Conservation (phyloP, 2,113 vertebrate species). For the Rhabdomys dilectus region DNA sequence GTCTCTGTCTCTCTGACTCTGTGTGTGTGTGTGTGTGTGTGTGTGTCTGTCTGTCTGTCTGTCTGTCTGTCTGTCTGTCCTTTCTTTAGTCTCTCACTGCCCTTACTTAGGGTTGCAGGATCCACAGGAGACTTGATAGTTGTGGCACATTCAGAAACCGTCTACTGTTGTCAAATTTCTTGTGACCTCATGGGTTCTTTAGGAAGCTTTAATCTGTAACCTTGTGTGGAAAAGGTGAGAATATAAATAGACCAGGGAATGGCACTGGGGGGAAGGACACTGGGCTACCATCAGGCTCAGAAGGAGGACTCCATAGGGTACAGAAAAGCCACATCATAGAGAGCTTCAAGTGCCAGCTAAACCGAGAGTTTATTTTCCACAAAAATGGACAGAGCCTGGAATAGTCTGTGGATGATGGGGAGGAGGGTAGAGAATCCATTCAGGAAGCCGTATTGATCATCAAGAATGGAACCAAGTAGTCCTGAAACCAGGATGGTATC, state of each 20-base stretch:
- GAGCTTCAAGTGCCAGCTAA: not conserved
- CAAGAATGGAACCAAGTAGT: fast-evolving
- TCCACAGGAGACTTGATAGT: not conserved
- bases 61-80: not conserved
- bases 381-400: not conserved
- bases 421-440: not conserved
- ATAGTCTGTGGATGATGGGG: fast-evolving
- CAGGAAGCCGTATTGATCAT: no score
- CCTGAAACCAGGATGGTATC: not conserved
- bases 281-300: no score
- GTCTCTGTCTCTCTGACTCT: no score
- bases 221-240: not conserved
- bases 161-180: not conserved
- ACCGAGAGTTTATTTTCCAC: not conserved
- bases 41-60: no score
- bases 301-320: fast-evolving
- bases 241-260: not conserved
- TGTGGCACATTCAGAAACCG: not conserved
- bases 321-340: not conserved
- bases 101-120: not conserved
- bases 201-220: not conserved
- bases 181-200: not conserved
- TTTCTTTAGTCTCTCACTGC: not conserved
- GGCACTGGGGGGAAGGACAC: not conserved
- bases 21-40: no score